Percentiles rank a stretch among this genome's conserved stretches.
Evolutionary conservation across 2,888 invertebrate genomes (phyloP).

Genomic region (Torymus tubicola): DNA sequence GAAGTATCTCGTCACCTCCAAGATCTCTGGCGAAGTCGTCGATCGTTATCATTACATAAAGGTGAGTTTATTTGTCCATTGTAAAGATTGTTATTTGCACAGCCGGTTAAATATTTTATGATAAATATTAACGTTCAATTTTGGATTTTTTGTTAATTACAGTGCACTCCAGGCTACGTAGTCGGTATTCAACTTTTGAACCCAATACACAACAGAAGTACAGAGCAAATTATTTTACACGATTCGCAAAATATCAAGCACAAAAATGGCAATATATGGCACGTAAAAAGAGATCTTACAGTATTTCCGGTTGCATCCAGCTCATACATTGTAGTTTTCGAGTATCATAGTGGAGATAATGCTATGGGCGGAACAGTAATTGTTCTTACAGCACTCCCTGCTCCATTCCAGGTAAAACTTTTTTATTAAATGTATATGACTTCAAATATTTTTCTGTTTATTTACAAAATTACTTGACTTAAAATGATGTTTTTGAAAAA

Average conservation of each 20-base stretch:
- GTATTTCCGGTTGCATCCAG: constrained; percentile 94
- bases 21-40: constrained; percentile 79
- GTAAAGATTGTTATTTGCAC: neutral
- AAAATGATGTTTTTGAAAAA: too few relatives aligned
- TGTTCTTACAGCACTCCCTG: constrained; percentile 85
- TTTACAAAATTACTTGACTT: too few relatives aligned
- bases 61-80: constrained; percentile 61
- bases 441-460: too few relatives aligned
- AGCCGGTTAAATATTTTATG: neutral
- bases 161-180: constrained; percentile 89
- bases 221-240: constrained; percentile 88
- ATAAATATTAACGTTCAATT: neutral
- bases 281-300: constrained; percentile 88
- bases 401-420: constrained; percentile 80
- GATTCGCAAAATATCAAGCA: constrained; percentile 85
- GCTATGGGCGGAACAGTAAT: constrained; percentile 90
- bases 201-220: constrained; percentile 91
- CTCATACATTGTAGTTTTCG: constrained; percentile 87
- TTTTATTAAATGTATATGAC: neutral
- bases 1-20: constrained; percentile 88
- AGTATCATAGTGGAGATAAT: constrained; percentile 87
- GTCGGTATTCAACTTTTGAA: constrained; percentile 93
- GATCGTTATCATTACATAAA: constrained; percentile 68
- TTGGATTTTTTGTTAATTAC: constrained; percentile 56
- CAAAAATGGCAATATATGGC: constrained; percentile 81